A percentile compares a stretch with the other conserved stretches of the same genome.
phyloP scores from a whole-genome alignment of 35 echinoderm and acorn worm genomes.

The Holothuria glaberrima region DNA sequence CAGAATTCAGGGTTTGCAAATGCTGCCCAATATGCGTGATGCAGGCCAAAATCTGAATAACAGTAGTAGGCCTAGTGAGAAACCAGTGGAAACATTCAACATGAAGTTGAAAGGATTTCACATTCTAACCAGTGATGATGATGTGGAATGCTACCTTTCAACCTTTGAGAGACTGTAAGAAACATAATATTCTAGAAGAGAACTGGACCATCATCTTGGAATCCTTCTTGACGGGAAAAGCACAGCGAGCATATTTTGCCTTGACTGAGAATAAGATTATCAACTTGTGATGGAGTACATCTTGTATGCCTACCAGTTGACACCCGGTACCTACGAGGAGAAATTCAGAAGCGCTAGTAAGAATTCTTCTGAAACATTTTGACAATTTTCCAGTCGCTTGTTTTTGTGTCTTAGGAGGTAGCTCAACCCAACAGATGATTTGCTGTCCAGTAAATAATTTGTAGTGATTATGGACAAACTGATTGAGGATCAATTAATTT shows the following conservation, averaged over 20 bases:
- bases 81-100: too few species aligned
- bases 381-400: too few species aligned
- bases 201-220: not conserved
- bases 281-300: too few species aligned
- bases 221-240: not conserved
- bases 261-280: not conserved
- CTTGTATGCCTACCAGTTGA: too few species aligned
- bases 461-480: too few species aligned
- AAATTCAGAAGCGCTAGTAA: too few species aligned
- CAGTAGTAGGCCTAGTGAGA: not conserved
- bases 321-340: too few species aligned
- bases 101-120: not conserved
- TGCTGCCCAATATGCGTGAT: slow-evolving; percentile 11
- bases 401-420: too few species aligned
- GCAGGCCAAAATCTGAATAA: not conserved
- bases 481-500: too few species aligned
- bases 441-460: too few species aligned
- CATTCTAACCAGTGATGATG: not conserved
- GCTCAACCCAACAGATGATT: too few species aligned
- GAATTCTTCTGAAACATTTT: too few species aligned
- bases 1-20: slow-evolving; percentile 42
- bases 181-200: not conserved
- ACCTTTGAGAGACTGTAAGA: slow-evolving; percentile 47
- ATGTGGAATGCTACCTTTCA: slow-evolving; percentile 4
- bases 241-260: slow-evolving; percentile 17